Percentiles rank a stretch among this genome's conserved stretches.
These are phyloP conservation scores for Ephestia elutella DNA, from an alignment of 1,140 invertebrate genomes.

Conservation along the genomic window DNA sequence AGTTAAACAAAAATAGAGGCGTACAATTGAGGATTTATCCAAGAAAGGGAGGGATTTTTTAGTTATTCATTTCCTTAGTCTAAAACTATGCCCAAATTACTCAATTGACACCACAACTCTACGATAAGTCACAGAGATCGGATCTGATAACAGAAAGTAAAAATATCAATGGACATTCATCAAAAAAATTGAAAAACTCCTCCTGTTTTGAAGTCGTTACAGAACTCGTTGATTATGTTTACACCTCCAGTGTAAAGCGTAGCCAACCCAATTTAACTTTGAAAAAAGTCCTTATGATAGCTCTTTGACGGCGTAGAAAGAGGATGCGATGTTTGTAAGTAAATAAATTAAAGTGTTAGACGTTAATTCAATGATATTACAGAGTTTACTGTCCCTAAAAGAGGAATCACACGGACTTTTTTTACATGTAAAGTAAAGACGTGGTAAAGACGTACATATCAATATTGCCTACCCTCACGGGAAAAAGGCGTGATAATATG, in stretches of 20 bases:
- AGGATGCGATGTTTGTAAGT: slow-evolving; percentile 15
- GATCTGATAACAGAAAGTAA: not conserved
- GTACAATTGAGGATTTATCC: no score
- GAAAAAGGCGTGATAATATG: no score
- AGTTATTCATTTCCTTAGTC: no score
- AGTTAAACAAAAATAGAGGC: no score
- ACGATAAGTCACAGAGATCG: no score
- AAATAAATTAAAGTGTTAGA: slow-evolving; percentile 24
- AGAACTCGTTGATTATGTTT: not conserved
- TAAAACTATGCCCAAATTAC: no score
- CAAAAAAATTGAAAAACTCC: not conserved
- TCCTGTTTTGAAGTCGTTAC: not conserved
- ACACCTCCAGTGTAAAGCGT: not conserved
- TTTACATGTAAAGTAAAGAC: no score
- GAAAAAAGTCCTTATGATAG: not conserved
- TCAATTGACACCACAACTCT: no score
- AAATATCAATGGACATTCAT: not conserved
- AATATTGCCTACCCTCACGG: no score
- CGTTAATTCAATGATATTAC: slow-evolving; percentile 20
- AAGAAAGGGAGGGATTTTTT: no score
- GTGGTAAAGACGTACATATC: no score
- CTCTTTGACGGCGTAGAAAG: not conserved
- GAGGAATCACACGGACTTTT: not conserved
- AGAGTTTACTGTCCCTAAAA: slow-evolving; percentile 4
- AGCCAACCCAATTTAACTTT: not conserved